Base-by-base conservation (phyloP, 2,797 vertebrate genomes). In the Pterois miles region DNA sequence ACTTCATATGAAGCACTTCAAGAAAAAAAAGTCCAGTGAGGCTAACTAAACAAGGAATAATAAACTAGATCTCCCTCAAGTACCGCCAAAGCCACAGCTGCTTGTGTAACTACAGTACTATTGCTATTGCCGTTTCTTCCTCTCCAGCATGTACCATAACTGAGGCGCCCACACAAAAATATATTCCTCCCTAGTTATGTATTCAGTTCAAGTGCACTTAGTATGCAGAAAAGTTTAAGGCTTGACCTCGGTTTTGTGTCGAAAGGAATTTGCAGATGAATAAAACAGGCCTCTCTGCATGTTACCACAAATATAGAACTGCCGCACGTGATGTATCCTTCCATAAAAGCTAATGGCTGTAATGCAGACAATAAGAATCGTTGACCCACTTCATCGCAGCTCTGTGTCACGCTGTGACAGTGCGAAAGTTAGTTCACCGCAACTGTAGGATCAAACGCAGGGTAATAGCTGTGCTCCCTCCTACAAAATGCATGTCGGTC, bases 21-120 rank as follows among this genome's bases (percentile, higher is more conserved):
- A 89, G 83, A 71, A 85, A 84, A 81, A 65, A 82, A 66, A 83
- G 77, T 88, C 84, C 81, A 73, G 72, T 64, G 89, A 93, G 90
- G 80, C 83, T 74, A 74, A 89, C 90, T 87, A 88, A 92, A 93
- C 87, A 90, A 90, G 89, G 91, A 93, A 92, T 93, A 91, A 86
- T 90, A 91, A 91, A 91, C 70, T 84, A 87, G 58, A 74, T 86
- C 80, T 85, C 81, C 81, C 88, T 82, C 71, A 86, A 87, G 91
- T 78, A 63, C 74, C 78, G 81, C 71, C 56, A 60, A 62, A 88
- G 83, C 80, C 86, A 78, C 79, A 76, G 82, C 74, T 78, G 76
- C 87, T 90, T 87, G 85, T 81, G 36, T 80, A 91, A 84, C 84
- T 81, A 53, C 68, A 74, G 53, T 29, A 6, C 68, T 76, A 80